Evolutionary conservation across 2,888 invertebrate genomes (phyloP).

Genomic region (Micropterix aruncella): DNA sequence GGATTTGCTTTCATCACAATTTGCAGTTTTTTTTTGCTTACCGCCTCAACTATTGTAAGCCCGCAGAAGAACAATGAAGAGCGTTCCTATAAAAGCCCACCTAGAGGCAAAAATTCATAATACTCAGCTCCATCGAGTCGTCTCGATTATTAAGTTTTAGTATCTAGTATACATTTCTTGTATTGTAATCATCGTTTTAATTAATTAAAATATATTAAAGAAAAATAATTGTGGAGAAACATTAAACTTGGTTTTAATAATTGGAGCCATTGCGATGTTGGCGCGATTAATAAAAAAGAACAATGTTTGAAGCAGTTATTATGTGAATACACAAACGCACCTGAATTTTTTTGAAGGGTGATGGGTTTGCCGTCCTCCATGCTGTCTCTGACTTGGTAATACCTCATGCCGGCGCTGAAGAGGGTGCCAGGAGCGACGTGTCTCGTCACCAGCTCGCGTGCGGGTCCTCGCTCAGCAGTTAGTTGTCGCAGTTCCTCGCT

Average conservation of each 20-base stretch:
- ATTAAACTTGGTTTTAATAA: slow-evolving; percentile 1
- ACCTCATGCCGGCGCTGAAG: slow-evolving; percentile 77
- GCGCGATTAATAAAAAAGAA: background rate
- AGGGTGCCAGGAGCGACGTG: slow-evolving; percentile 67
- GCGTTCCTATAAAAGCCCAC: too few species aligned
- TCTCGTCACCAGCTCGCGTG: slow-evolving; percentile 59
- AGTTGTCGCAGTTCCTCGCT: slow-evolving; percentile 44
- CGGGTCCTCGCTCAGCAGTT: slow-evolving; percentile 47
- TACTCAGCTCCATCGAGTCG: too few species aligned
- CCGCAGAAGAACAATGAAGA: too few species aligned
- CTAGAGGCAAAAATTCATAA: too few species aligned
- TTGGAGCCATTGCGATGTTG: background rate
- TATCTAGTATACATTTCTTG: too few species aligned
- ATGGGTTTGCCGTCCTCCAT: slow-evolving; percentile 61
- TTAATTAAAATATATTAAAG: background rate
- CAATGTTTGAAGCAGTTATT: background rate
- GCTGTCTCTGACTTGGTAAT: slow-evolving; percentile 72
- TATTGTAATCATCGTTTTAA: too few species aligned
- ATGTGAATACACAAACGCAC: slow-evolving; percentile 26
- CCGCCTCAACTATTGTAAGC: too few species aligned
- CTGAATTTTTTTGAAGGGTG: slow-evolving; percentile 67
- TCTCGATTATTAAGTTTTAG: too few species aligned
- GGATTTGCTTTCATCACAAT: too few species aligned
- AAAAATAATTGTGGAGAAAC: too few species aligned
- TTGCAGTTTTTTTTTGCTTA: too few species aligned